Evolutionary conservation across 2,113 vertebrate species (phyloP), one percentile per base, ranked within the genome.

Genomic region (Etheostoma cragini): DNA sequence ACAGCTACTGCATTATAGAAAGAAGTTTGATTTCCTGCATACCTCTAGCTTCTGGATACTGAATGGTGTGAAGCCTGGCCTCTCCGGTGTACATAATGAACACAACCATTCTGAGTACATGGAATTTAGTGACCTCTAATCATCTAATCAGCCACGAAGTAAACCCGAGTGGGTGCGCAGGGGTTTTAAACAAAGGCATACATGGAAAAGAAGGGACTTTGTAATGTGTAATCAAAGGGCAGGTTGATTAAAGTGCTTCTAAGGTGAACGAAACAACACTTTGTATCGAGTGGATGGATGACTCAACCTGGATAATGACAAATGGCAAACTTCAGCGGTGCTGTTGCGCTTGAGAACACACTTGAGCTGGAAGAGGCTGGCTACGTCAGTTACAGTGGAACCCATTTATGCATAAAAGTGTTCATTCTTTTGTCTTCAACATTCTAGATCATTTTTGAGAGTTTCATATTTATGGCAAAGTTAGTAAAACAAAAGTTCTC

Each of bases 211-310:
- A 66, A 5, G 42, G 17, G 11, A 47, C 11, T 24, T 7, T 5
- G 17, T 22, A 63, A 50, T 21, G 11, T 72, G 16, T 64, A 64
- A 53, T 80, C 66, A 83, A 53, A 76, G n/a, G 42, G 19, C 49
- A 10, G 17, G 57, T 64, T 83, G 76, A 85, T 77, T 77, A 21
- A 76, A 70, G 68, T 65, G 46, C 26, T 52, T 66, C 63, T 38
- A 54, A n/a, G 35, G 60, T 11, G 54, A 52, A 78, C 4, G 12
- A 66, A 65, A 22, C 24, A 38, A 15, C 66, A 30, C 63, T 80
- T 30, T 42, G 30, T 70, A 13, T 57, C 49, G 17, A 84, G 76
- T 75, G 82, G 75, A 69, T 85, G 45, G 2, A 45, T 49, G 61
- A 67, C 5, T 81, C 73, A 76, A 42, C 22, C 22, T 7, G 1